These are phyloP conservation scores for Platysteira castanea DNA, from an alignment of 2,113 vertebrate genomes.

Conservation along the genomic window DNA sequence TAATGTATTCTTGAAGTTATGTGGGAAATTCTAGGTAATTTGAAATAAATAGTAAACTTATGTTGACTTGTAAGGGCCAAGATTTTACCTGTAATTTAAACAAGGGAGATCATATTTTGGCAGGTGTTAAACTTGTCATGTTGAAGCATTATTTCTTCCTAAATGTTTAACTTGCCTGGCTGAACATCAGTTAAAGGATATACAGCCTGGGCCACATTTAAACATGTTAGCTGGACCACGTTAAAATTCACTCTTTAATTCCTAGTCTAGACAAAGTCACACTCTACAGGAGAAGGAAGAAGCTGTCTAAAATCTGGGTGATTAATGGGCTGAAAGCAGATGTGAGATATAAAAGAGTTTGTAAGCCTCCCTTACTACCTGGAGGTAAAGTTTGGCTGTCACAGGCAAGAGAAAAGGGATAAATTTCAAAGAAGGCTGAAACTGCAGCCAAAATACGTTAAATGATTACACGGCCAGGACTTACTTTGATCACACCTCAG, in stretches of 20 bases:
- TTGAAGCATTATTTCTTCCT: neutral
- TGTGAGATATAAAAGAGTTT: slow-evolving; percentile 51
- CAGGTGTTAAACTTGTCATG: neutral
- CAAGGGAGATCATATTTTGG: neutral
- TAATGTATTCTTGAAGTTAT: neutral
- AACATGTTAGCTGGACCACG: neutral
- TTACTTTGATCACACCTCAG: slow-evolving; percentile 64
- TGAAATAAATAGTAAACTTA: neutral
- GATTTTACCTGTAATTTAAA: neutral
- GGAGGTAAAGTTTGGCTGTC: slow-evolving; percentile 58
- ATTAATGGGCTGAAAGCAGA: slow-evolving; percentile 59
- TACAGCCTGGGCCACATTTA: neutral
- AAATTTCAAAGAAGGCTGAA: slow-evolving; percentile 57
- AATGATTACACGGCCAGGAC: slow-evolving; percentile 49
- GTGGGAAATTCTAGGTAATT: neutral
- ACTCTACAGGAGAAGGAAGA: neutral
- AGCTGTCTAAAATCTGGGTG: neutral
- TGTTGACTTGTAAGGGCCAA: neutral
- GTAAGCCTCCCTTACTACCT: slow-evolving; percentile 42
- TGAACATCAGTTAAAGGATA: neutral
- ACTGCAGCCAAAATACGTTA: slow-evolving; percentile 58
- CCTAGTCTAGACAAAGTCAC: slow-evolving; percentile 53
- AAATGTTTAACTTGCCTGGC: neutral
- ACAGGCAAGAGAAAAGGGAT: slow-evolving; percentile 45
- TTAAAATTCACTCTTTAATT: slow-evolving; percentile 43